phyloP scores from a whole-genome alignment of 2,888 invertebrate species.

The Plemyria rubiginata region DNA sequence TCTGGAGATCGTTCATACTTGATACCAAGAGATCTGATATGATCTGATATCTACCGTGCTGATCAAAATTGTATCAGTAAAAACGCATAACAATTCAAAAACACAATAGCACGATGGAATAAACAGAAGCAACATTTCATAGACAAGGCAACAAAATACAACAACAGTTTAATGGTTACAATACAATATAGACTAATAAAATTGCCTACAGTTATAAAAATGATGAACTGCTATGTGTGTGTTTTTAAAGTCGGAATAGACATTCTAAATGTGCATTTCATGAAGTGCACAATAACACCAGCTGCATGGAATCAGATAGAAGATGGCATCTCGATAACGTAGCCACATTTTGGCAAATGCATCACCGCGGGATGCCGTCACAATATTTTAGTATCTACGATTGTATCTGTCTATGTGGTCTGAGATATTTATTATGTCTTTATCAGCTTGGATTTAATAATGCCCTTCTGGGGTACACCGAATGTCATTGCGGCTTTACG shows the following conservation, averaged over 20 bases:
- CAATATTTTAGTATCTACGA: conserved; percentile 80
- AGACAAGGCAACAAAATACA: conserved; percentile 25
- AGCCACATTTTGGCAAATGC: conserved; percentile 83
- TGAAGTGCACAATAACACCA: conserved; percentile 65
- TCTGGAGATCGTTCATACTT: too few species aligned
- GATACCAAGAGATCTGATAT: too few species aligned
- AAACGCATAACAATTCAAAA: conserved; percentile 9
- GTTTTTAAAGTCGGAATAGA: conserved; percentile 42
- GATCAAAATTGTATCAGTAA: too few species aligned
- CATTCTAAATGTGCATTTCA: conserved; percentile 57
- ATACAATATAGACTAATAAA: conserved; percentile 44
- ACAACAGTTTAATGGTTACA: conserved; percentile 46
- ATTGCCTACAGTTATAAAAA: conserved; percentile 54
- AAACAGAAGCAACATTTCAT: conserved; percentile 22
- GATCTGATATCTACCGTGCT: too few species aligned
- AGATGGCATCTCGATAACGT: conserved; percentile 75
- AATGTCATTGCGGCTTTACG: conserved; percentile 7
- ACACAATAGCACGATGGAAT: conserved; percentile 7
- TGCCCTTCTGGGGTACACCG: conserved; percentile 21
- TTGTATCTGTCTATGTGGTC: conserved; percentile 71
- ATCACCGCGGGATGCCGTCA: conserved; percentile 81
- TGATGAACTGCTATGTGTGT: conserved; percentile 57
- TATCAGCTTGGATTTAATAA: conserved; percentile 38
- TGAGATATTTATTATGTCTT: conserved; percentile 45
- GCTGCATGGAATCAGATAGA: conserved; percentile 58